Evolutionary conservation across 2,797 vertebrate genomes (phyloP).

Genomic region (Bothrops alternatus): DNA sequence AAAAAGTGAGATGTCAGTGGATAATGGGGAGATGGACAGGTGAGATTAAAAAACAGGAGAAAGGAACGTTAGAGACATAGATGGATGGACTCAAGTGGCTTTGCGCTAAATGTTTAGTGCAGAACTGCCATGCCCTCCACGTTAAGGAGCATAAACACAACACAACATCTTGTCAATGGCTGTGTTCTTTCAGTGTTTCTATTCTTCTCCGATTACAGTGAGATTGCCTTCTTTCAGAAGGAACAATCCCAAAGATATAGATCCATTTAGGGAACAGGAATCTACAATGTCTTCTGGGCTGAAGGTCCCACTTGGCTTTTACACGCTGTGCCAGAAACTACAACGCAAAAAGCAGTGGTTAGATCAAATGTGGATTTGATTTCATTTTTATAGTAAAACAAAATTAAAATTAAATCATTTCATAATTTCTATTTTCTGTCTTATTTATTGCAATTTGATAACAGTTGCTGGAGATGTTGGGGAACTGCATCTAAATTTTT

Average conservation of each 20-base stretch:
- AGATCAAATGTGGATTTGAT: not conserved
- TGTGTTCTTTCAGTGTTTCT: not conserved
- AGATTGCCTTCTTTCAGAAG: not conserved
- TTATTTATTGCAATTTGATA: not conserved
- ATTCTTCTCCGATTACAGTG: not conserved
- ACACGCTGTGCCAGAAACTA: not conserved
- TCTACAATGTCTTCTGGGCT: not conserved
- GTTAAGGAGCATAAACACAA: not conserved
- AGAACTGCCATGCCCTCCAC: not conserved
- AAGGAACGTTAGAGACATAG: not conserved
- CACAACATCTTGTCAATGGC: not conserved
- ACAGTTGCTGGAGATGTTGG: not conserved
- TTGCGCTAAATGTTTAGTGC: not conserved
- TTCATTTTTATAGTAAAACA: not conserved
- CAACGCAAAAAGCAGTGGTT: not conserved
- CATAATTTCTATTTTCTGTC: not conserved
- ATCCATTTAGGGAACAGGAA: not conserved
- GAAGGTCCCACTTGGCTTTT: not conserved
- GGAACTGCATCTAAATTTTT: not conserved
- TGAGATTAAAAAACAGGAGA: conserved; percentile 2
- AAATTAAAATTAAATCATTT: not conserved
- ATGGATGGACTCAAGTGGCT: not conserved
- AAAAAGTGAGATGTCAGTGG: conserved; percentile 24
- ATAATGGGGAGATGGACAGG: not conserved
- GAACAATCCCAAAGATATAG: not conserved